Conservation (phyloP, 2,888 invertebrate genomes). For the Plemyria rubiginata region DNA sequence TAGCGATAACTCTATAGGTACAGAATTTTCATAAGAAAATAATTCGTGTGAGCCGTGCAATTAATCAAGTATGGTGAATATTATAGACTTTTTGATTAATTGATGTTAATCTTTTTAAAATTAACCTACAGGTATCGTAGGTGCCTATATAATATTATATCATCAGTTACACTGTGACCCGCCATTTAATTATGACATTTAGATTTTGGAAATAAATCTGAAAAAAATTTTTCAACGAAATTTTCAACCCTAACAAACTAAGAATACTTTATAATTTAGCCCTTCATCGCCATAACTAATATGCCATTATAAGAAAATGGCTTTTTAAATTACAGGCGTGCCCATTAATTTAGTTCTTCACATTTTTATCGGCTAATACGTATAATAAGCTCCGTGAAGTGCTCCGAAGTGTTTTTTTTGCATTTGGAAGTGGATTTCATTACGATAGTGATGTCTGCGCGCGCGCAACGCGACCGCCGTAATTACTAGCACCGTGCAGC, state of each 20-base stretch:
- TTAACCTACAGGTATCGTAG: too few relatives aligned
- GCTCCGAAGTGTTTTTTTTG: conserved; percentile 24
- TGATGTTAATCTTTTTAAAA: background rate
- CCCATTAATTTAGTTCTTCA: conserved; percentile 33
- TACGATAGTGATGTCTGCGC: conserved; percentile 27
- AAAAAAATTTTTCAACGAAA: background rate
- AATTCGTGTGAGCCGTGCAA: background rate
- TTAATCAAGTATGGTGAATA: background rate
- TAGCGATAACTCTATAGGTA: background rate
- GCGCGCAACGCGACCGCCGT: conserved; percentile 15
- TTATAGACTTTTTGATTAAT: background rate
- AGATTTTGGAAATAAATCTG: background rate
- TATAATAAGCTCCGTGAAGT: conserved; percentile 27
- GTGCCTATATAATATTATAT: too few relatives aligned
- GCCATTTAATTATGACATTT: too few relatives aligned
- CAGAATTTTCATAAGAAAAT: background rate
- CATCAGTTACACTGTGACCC: too few relatives aligned
- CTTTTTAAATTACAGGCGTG: conserved; percentile 27
- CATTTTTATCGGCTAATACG: conserved; percentile 38
- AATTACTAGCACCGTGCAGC: background rate
- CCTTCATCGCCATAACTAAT: conserved; percentile 12
- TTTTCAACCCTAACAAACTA: background rate
- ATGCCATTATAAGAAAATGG: conserved; percentile 18
- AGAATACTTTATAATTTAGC: conserved; percentile 7
- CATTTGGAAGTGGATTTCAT: conserved; percentile 29